Percentiles rank a stretch among this genome's conserved stretches.
phyloP scores from a whole-genome alignment of 2,113 vertebrate species.

The Syngnathus floridae region DNA sequence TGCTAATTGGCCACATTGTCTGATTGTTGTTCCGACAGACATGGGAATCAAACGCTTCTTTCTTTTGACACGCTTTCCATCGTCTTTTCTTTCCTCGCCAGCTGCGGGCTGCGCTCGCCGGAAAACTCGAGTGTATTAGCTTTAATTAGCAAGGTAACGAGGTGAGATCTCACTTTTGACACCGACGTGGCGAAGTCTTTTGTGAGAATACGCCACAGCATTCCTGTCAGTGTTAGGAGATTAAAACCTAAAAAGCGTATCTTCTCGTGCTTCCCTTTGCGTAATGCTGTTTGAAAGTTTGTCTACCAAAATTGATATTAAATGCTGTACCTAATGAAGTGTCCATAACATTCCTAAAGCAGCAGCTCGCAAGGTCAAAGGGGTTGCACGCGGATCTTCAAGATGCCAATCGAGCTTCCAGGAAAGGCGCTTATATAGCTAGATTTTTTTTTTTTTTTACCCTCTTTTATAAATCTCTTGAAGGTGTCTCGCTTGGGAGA shows the following conservation, averaged over 20 bases:
- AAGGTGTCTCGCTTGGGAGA: slow-evolving; percentile 4
- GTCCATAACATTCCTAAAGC: neutral
- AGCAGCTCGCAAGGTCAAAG: neutral
- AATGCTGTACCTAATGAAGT: neutral
- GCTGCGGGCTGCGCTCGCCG: neutral
- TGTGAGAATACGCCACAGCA: slow-evolving; percentile 11
- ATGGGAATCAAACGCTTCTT: neutral
- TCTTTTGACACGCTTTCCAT: neutral
- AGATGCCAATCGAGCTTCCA: slow-evolving; percentile 6
- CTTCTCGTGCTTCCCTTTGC: slow-evolving; percentile 7
- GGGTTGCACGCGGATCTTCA: neutral
- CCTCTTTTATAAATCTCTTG: neutral
- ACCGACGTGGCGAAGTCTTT: slow-evolving; percentile 9
- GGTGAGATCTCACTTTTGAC: slow-evolving; percentile 14
- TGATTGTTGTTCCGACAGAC: neutral
- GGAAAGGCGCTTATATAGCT: neutral
- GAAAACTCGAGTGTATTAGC: slow-evolving; percentile 7
- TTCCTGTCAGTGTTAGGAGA: slow-evolving; percentile 5
- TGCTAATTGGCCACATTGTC: slow-evolving; percentile 17
- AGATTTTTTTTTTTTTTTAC: neutral
- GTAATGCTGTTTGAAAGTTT: slow-evolving; percentile 55
- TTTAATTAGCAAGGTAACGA: slow-evolving; percentile 28
- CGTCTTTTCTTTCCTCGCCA: neutral
- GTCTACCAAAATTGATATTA: neutral
- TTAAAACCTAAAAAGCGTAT: slow-evolving; percentile 20